Base-by-base conservation (phyloP, 2,797 vertebrate genomes). In the Danio choprae region DNA sequence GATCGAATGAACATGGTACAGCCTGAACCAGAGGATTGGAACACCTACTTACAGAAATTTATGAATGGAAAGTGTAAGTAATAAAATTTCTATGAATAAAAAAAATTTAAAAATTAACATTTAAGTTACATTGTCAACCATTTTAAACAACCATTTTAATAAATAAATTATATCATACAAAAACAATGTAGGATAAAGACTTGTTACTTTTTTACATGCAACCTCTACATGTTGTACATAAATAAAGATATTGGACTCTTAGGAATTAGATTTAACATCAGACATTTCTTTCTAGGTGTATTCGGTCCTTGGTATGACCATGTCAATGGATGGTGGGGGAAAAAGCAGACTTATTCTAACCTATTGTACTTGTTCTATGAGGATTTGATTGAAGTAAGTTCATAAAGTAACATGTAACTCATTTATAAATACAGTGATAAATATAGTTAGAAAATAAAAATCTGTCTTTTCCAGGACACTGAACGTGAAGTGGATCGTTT, bases 281-380 rank as follows among this genome's bases (percentile, higher is more conserved):
- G n/a, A n/a, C 15, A 36, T 62, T 16, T 48, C 7, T 29, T 48
- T 11, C 63, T 84, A 97, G 95, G 93, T 86, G 80, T 86, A 1
- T 96, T 91, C 67, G 95, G 95, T 6, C 89, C 95, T 7, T 97
- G 96, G 95, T 94, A 93, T 2, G 87, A 95, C 1, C 94, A 95
- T 0, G 92, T 95, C 65, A 90, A 43, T 0, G 86, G 86, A 67
- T 96, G 94, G 94, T 96, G 95, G 95, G 90, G 95, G 68, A 95
- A 94, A 83, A 95, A 89, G 78, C 91, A 93, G 80, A 87, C 90
- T 0, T 84, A 94, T 65, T 87, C 87, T 22, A 92, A 92, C 3
- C 87, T 95, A 29, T 89, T 94, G 62, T 96, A 93, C 77, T 88
- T 96, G 55, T 95, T 95, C 89, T 97, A 94, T 44, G 95, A 96